A percentile compares a stretch with the other conserved stretches of the same genome.
These are phyloP conservation scores for Morone chrysops DNA, from an alignment of 2,113 vertebrate species.

Conservation along the genomic window DNA sequence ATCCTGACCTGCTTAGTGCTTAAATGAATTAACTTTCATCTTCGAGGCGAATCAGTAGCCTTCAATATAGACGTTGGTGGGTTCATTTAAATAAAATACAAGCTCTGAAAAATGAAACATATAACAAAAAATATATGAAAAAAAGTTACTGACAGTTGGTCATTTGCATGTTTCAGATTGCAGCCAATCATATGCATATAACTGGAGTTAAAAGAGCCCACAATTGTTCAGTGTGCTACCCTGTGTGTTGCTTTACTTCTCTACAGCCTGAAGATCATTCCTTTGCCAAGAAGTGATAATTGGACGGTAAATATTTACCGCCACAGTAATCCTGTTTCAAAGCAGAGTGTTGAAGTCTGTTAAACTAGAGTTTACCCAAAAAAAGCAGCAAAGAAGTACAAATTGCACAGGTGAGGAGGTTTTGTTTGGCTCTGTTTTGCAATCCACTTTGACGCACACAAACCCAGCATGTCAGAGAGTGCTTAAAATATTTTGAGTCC, in stretches of 20 bases:
- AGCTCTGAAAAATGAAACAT: neutral
- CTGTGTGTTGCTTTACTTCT: neutral
- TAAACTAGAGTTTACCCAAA: neutral
- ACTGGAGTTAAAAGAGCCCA: neutral
- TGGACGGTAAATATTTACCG: neutral
- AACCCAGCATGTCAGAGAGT: slow-evolving; percentile 43
- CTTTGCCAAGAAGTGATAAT: neutral
- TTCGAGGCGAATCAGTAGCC: neutral
- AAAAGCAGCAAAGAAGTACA: neutral
- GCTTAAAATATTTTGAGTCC: slow-evolving; percentile 62
- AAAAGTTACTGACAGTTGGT: neutral
- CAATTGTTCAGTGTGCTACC: neutral
- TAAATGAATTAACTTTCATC: neutral
- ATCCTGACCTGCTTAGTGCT: neutral
- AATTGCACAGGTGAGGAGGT: neutral
- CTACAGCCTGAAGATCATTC: neutral
- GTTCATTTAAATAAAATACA: neutral
- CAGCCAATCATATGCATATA: neutral
- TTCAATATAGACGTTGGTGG: too few species aligned
- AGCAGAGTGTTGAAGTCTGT: neutral
- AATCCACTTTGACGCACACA: slow-evolving; percentile 1
- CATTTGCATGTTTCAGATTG: neutral
- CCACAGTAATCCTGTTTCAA: neutral
- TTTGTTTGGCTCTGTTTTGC: slow-evolving; percentile 23
- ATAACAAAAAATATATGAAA: neutral